Conservation (phyloP, 35 echinoderm and acorn worm species). For the Stichopus chloronotus region DNA sequence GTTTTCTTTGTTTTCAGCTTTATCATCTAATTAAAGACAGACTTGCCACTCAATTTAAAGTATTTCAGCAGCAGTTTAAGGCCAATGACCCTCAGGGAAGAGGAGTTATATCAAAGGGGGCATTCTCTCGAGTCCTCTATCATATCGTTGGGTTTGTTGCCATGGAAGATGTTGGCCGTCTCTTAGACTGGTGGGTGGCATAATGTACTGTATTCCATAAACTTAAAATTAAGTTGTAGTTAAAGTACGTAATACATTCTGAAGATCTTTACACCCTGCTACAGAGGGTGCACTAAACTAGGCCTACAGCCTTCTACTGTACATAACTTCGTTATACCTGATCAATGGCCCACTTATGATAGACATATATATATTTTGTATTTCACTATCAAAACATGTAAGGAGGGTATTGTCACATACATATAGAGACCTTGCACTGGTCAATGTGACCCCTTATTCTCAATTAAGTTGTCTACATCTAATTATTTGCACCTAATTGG, state of each 20-base stretch:
- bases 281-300: neutral
- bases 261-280: neutral
- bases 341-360: too few species aligned
- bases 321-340: too few species aligned
- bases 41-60: constrained; percentile 72
- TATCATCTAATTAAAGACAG: constrained; percentile 71
- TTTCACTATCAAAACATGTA: too few species aligned
- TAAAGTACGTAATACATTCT: neutral
- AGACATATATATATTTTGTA: too few species aligned
- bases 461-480: too few species aligned
- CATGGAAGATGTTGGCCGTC: constrained; percentile 69
- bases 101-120: constrained; percentile 72
- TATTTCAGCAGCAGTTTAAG: constrained; percentile 76
- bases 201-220: neutral
- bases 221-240: neutral
- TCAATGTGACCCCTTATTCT: too few species aligned
- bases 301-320: too few species aligned
- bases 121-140: constrained; percentile 78
- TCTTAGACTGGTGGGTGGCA: constrained; percentile 71
- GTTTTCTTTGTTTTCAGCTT: constrained; percentile 58
- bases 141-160: constrained; percentile 81
- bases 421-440: too few species aligned
- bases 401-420: too few species aligned
- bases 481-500: too few species aligned
- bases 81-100: constrained; percentile 87